Percentiles rank a stretch among this genome's conserved stretches.
phyloP scores from a whole-genome alignment of 1,140 invertebrate species.

The Ephestia elutella region DNA sequence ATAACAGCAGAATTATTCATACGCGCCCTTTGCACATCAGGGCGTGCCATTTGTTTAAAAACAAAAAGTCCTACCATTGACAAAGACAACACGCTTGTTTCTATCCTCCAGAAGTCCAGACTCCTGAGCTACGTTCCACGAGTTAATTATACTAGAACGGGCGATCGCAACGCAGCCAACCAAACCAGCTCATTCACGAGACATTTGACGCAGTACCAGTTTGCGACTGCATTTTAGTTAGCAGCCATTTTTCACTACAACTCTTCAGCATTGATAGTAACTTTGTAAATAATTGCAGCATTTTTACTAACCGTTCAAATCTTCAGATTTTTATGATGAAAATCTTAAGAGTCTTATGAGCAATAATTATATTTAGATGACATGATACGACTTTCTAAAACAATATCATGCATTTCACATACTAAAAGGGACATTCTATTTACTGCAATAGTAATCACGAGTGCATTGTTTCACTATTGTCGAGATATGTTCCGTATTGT shows the following conservation, averaged over 20 bases:
- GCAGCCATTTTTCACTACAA: not conserved
- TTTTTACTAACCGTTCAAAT: too few species aligned
- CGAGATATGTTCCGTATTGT: not conserved
- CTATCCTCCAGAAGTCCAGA: not conserved
- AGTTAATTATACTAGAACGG: not conserved
- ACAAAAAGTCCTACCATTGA: too few species aligned
- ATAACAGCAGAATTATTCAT: too few species aligned
- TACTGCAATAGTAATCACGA: not conserved
- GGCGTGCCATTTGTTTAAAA: too few species aligned
- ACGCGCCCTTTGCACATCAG: too few species aligned
- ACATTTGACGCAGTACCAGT: constrained; percentile 1
- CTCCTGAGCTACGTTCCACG: not conserved
- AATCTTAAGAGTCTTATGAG: too few species aligned
- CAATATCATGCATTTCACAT: too few species aligned
- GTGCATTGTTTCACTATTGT: not conserved
- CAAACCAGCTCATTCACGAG: constrained; percentile 2
- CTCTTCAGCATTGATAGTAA: not conserved
- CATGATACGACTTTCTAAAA: too few species aligned
- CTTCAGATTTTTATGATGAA: too few species aligned
- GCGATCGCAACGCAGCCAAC: not conserved
- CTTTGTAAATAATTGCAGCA: too few species aligned
- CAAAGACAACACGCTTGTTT: not conserved
- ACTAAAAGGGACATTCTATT: not conserved
- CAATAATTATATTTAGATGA: too few species aligned
- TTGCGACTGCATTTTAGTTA: not conserved